phyloP scores from a whole-genome alignment of 23 tunicate species.

The Aplidium turbinatum region DNA sequence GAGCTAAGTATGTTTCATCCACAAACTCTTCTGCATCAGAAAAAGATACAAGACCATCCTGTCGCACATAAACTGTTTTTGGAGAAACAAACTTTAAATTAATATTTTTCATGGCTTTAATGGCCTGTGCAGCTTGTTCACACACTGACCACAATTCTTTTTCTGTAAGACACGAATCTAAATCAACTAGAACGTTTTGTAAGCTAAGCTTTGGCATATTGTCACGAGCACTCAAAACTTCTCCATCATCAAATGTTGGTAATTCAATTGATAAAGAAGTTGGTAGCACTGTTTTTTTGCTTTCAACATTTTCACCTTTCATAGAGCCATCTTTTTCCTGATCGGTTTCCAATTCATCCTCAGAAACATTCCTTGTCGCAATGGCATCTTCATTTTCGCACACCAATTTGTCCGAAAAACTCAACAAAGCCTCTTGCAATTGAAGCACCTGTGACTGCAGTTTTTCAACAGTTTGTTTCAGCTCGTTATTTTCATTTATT shows the following conservation, averaged over 20 bases:
- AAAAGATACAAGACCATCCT: conserved; percentile 69
- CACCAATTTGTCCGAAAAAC: conserved; percentile 55
- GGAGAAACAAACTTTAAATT: conserved; percentile 38
- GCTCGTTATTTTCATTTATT: conserved; percentile 23
- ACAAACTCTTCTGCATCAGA: conserved; percentile 8
- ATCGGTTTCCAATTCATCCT: not conserved
- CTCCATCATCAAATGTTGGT: conserved; percentile 17
- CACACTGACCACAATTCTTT: conserved; percentile 86
- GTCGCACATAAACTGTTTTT: conserved; percentile 43
- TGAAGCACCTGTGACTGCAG: conserved; percentile 71
- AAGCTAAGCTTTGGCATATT: conserved; percentile 56
- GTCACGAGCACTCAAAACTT: conserved; percentile 59
- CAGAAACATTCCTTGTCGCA: conserved; percentile 1
- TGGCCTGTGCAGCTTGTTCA: conserved; percentile 60
- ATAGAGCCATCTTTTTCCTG: not conserved
- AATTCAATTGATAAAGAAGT: conserved; percentile 4
- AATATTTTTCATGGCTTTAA: conserved; percentile 24
- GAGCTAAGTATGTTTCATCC: conserved; percentile 69
- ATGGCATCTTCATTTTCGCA: conserved; percentile 14
- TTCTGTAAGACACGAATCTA: conserved; percentile 68
- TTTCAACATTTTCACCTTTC: no score
- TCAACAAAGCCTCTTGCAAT: conserved; percentile 70
- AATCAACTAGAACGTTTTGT: conserved; percentile 42
- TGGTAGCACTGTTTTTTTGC: not conserved
- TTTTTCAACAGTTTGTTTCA: conserved; percentile 57